Conservation (phyloP, 1,140 invertebrate species). For the Apis dorsata region DNA sequence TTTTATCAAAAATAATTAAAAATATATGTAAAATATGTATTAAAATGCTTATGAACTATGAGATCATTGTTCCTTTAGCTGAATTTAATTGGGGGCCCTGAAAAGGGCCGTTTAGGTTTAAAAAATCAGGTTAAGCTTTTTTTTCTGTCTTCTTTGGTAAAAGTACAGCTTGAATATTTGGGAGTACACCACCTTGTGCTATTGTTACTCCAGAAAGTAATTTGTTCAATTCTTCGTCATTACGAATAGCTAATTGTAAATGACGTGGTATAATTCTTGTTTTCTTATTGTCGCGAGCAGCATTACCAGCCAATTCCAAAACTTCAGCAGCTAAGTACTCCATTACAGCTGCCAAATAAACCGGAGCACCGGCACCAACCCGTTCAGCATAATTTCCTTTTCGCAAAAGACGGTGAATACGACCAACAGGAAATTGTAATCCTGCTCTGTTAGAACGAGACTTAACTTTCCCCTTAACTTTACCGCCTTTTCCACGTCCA, state of each 20-base stretch:
- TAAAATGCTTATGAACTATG: neutral
- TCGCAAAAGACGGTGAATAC: constrained; percentile 48
- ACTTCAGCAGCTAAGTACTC: constrained; percentile 80
- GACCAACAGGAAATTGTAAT: constrained; percentile 50
- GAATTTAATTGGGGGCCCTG: constrained; percentile 29
- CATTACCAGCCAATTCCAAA: constrained; percentile 44
- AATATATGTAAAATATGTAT: too few relatives aligned
- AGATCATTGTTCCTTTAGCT: neutral
- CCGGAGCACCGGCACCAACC: constrained; percentile 60
- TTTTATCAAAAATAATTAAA: too few relatives aligned
- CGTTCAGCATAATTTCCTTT: constrained; percentile 74
- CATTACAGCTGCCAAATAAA: constrained; percentile 81
- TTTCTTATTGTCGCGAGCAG: constrained; percentile 49
- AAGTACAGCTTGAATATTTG: constrained; percentile 54
- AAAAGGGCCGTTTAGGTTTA: constrained; percentile 46
- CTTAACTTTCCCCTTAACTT: constrained; percentile 52
- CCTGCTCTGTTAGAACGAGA: constrained; percentile 47
- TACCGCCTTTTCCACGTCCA: constrained; percentile 54
- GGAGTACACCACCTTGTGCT: constrained; percentile 89
- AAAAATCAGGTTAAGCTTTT: constrained; percentile 36
- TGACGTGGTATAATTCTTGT: constrained; percentile 53
- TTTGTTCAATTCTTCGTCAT: constrained; percentile 51
- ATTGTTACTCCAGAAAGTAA: constrained; percentile 77
- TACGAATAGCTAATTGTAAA: constrained; percentile 47
- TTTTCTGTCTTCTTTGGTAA: constrained; percentile 53